Evolutionary conservation across 2,888 invertebrate genomes (phyloP).

Genomic region (Leucophenga maculata): DNA sequence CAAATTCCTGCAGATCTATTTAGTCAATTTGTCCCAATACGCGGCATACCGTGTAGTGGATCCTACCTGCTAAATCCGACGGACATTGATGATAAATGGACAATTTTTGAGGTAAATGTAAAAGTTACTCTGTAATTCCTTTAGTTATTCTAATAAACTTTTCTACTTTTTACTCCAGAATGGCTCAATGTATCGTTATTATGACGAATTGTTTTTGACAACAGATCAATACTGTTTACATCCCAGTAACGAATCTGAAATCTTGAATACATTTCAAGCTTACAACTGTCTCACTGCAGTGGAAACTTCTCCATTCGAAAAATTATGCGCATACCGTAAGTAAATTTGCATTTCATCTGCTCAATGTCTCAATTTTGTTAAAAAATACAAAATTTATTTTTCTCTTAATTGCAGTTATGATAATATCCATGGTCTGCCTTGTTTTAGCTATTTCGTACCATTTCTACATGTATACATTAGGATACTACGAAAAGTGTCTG

Average conservation of each 20-base stretch:
- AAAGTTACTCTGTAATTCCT: too few species aligned
- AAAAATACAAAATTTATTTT: constrained; percentile 29
- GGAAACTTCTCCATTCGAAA: not conserved
- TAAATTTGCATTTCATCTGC: not conserved
- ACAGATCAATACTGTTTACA: constrained; percentile 43
- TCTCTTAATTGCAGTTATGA: too few species aligned
- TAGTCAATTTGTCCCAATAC: constrained; percentile 39
- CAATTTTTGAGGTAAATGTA: constrained; percentile 34
- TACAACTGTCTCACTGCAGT: not conserved
- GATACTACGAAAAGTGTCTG: too few species aligned
- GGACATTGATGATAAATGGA: constrained; percentile 32
- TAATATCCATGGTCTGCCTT: too few species aligned
- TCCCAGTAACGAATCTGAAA: constrained; percentile 16
- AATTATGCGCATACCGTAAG: constrained; percentile 1
- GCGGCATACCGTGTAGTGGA: constrained; percentile 35
- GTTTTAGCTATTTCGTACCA: too few species aligned
- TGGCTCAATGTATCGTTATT: constrained; percentile 24
- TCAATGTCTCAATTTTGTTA: constrained; percentile 5
- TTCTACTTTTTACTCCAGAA: constrained; percentile 32
- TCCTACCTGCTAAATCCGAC: constrained; percentile 31
- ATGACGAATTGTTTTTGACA: not conserved
- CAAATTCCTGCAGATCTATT: constrained; percentile 24
- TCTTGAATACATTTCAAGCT: not conserved
- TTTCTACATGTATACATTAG: too few species aligned
- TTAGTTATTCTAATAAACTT: not conserved